These are phyloP conservation scores for Chrysocyon brachyurus DNA, from an alignment of 2,797 vertebrate species.

Conservation along the genomic window DNA sequence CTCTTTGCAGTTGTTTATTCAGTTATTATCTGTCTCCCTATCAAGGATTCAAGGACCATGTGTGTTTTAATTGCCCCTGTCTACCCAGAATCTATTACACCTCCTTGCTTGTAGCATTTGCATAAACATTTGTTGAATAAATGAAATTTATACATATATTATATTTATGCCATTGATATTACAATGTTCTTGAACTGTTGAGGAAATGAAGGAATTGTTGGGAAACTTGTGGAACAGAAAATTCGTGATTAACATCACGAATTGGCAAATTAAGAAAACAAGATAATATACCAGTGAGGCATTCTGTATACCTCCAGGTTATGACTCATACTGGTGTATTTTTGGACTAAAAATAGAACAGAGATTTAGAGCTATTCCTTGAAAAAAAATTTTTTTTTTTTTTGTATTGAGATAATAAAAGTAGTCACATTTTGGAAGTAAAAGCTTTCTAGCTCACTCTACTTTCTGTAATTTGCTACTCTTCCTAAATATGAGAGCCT, in stretches of 20 bases:
- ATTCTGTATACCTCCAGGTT: background rate
- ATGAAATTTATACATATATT: background rate
- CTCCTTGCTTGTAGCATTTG: background rate
- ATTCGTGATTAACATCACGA: background rate
- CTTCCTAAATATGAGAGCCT: constrained; percentile 5
- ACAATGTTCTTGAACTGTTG: background rate
- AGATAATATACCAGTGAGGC: background rate
- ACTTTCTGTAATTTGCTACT: background rate
- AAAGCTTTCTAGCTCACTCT: background rate
- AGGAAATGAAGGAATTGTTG: background rate
- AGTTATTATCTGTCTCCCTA: background rate
- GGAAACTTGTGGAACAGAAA: background rate
- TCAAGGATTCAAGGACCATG: background rate
- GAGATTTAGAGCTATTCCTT: constrained; percentile 20
- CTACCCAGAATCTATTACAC: background rate
- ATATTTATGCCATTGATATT: background rate
- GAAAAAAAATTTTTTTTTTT: background rate
- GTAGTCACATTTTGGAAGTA: constrained; percentile 44
- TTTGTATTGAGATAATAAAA: constrained; percentile 48
- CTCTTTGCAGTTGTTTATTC: background rate
- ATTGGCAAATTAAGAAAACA: constrained; percentile 17
- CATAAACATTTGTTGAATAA: constrained; percentile 4
- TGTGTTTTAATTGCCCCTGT: background rate
- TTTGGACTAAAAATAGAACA: background rate
- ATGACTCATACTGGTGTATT: background rate